phyloP scores from a whole-genome alignment of 2,113 vertebrate genomes.

The Colossoma macropomum region DNA sequence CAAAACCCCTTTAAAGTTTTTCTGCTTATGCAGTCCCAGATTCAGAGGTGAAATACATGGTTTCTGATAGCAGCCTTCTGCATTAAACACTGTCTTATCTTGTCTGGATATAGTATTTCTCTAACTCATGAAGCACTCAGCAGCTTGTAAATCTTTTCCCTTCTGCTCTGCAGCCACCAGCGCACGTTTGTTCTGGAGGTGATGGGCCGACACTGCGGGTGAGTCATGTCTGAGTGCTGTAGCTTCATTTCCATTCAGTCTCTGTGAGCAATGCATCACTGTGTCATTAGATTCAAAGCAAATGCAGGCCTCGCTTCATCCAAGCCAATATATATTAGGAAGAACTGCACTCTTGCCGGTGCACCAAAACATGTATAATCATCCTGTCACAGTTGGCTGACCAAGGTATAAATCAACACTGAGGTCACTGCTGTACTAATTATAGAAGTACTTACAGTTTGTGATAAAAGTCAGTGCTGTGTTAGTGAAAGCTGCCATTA shows the following conservation, averaged over 20 bases:
- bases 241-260: background rate
- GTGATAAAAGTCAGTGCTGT: background rate
- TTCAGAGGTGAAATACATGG: too few relatives aligned
- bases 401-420: background rate
- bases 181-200: conserved; percentile 94
- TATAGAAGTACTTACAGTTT: background rate
- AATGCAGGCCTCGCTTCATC: background rate
- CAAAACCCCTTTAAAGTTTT: background rate
- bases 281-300: background rate
- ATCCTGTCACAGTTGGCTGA: background rate
- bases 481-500: background rate
- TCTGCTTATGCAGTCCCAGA: background rate
- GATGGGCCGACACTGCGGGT: conserved; percentile 98
- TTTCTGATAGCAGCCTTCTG: background rate
- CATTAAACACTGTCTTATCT: background rate
- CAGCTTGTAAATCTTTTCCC: background rate
- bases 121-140: background rate
- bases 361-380: background rate
- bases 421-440: background rate
- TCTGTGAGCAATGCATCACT: background rate
- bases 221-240: conserved; percentile 58
- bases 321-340: background rate
- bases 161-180: conserved; percentile 84
- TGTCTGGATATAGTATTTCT: background rate
- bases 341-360: background rate